Evolutionary conservation across 23 tunicate genomes (phyloP).

Genomic region (Styela plicata): DNA sequence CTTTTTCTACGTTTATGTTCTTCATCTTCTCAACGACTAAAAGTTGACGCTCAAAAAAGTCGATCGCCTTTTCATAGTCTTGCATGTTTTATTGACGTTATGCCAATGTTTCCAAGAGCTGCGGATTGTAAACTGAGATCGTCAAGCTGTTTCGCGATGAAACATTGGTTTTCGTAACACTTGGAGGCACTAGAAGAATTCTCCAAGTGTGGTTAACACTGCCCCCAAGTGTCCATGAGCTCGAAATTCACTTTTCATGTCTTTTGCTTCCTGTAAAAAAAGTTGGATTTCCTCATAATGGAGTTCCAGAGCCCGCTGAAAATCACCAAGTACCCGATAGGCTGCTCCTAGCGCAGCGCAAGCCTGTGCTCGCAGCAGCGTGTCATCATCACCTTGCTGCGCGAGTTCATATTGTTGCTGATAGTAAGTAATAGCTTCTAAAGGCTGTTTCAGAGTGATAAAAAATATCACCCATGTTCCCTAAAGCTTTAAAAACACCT

Average conservation of each 20-base stretch:
- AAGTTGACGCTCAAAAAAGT: conserved; percentile 40
- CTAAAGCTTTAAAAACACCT: conserved; percentile 69
- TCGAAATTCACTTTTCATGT: conserved; percentile 63
- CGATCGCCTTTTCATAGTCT: conserved; percentile 43
- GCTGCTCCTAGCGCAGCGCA: conserved; percentile 50
- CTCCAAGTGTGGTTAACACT: conserved; percentile 53
- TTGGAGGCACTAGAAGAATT: conserved; percentile 31
- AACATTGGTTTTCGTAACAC: conserved; percentile 69
- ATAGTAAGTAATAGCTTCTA: conserved; percentile 46
- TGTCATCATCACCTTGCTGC: conserved; percentile 33
- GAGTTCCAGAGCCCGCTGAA: conserved; percentile 32
- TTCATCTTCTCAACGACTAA: not conserved
- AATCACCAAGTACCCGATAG: conserved; percentile 29
- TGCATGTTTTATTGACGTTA: conserved; percentile 53
- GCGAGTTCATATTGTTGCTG: conserved; percentile 46
- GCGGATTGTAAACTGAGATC: conserved; percentile 32
- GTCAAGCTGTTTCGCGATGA: conserved; percentile 18
- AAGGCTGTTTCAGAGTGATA: conserved; percentile 25
- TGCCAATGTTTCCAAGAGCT: conserved; percentile 67
- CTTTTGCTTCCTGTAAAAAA: conserved; percentile 43
- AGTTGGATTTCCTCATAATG: conserved; percentile 49
- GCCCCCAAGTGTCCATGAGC: conserved; percentile 75
- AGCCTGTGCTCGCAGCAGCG: conserved; percentile 50
- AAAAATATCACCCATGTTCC: conserved; percentile 75
- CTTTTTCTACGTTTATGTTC: conserved; percentile 13